Conservation (phyloP, 2,888 invertebrate genomes). For the Idaea dimidiata region DNA sequence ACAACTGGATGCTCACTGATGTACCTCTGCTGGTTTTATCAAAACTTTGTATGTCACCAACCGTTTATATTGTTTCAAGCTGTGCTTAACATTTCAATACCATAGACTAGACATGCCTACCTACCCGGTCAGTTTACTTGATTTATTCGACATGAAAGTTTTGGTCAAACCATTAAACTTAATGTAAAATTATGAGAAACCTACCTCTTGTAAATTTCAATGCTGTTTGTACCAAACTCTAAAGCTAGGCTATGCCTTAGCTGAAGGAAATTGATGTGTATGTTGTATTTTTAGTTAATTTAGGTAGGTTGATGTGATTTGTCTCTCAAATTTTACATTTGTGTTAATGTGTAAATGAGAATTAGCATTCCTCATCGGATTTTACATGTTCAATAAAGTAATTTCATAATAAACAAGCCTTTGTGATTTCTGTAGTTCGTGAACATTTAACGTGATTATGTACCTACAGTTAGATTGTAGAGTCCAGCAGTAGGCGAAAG, state of each 20-base stretch:
- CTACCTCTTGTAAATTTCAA: slow-evolving; percentile 80
- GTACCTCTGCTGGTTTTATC: slow-evolving; percentile 69
- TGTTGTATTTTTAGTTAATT: slow-evolving; percentile 81
- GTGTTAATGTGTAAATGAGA: slow-evolving; percentile 81
- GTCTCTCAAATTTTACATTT: slow-evolving; percentile 81
- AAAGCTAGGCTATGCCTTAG: slow-evolving; percentile 41
- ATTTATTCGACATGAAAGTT: slow-evolving; percentile 65
- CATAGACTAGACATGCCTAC: slow-evolving; percentile 53
- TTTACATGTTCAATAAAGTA: slow-evolving; percentile 82
- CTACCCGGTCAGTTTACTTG: slow-evolving; percentile 42
- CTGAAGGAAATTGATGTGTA: slow-evolving; percentile 53
- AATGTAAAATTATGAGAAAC: slow-evolving; percentile 78
- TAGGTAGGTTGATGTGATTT: slow-evolving; percentile 81
- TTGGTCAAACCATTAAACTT: slow-evolving; percentile 65
- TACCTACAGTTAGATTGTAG: too few relatives aligned
- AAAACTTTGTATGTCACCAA: slow-evolving; percentile 66
- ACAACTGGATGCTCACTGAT: slow-evolving; percentile 75
- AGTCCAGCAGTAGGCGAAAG: too few relatives aligned
- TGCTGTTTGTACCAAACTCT: slow-evolving; percentile 77
- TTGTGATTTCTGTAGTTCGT: slow-evolving; percentile 43
- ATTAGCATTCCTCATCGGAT: slow-evolving; percentile 81
- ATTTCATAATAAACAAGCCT: slow-evolving; percentile 63
- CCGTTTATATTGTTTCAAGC: slow-evolving; percentile 55
- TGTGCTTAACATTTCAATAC: slow-evolving; percentile 58
- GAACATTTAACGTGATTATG: too few relatives aligned